Percentiles rank a stretch among this genome's conserved stretches.
Evolutionary conservation across 2,888 invertebrate species (phyloP).

Genomic region (Clivina fossor): DNA sequence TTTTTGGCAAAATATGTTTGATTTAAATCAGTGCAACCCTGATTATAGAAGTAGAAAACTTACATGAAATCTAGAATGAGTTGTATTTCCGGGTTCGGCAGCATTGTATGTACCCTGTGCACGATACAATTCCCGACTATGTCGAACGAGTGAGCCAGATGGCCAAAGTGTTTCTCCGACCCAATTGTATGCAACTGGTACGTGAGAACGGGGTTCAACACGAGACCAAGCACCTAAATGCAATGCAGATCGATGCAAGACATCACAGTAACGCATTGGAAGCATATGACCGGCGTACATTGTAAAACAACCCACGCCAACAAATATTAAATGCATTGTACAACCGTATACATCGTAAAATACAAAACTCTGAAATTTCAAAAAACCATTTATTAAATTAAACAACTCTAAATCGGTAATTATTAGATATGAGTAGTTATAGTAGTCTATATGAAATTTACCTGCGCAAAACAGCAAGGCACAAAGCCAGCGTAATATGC

Average conservation of each 20-base stretch:
- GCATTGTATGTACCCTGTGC: constrained; percentile 80
- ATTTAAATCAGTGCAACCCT: too few species aligned
- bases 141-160: constrained; percentile 72
- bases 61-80: constrained; percentile 86
- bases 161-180: constrained; percentile 68
- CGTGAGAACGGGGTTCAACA: constrained; percentile 52
- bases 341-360: constrained; percentile 85
- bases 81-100: constrained; percentile 81
- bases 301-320: constrained; percentile 82
- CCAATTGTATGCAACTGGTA: constrained; percentile 55
- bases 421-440: background rate
- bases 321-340: constrained; percentile 79
- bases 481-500: constrained; percentile 88
- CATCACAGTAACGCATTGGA: constrained; percentile 76
- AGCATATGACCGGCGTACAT: constrained; percentile 72
- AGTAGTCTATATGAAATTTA: constrained; percentile 48
- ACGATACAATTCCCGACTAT: constrained; percentile 71
- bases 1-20: too few species aligned
- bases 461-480: constrained; percentile 88
- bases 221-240: constrained; percentile 81
- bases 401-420: background rate
- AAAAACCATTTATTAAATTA: constrained; percentile 24
- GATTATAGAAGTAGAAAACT: constrained; percentile 65
- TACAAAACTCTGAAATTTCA: constrained; percentile 62
- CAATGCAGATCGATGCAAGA: constrained; percentile 83